Base-by-base conservation (phyloP, 2,888 invertebrate species). In the Elgonia sp. region DNA sequence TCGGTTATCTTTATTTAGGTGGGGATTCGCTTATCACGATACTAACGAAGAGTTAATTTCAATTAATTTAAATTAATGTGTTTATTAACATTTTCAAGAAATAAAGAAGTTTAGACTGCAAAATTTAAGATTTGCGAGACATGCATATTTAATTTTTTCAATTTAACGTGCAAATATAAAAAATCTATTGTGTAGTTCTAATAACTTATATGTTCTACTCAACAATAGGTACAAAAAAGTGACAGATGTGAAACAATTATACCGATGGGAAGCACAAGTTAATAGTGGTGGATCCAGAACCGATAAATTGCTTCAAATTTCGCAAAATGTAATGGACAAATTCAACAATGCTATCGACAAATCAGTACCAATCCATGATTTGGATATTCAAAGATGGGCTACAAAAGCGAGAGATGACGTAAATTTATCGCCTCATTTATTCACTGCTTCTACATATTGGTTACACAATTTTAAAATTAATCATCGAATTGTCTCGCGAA, bases 401-500 rank as follows among this genome's bases (percentile, higher is more conserved):
- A n/a, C 40, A 21, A 40, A 65, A 65, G 65, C 40, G n/a, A 16
- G 40, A 65, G 39, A 65, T 39, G 40, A n/a, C 16, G n/a, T 18
- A 16, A n/a, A 16, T n/a, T 39, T 65, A n/a, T 39, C 65, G 40
- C n/a, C 65, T n/a, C n/a, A 65, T 65, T 40, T 46, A n/a, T 69
- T 69, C 20, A n/a, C 46, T 9, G 20, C 50, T 8, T 20, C 69
- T 46, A 21, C 18, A 46, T 21, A 57, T 21, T 62, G 62, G 62
- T 14, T 62, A 37, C 62, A 62, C 6, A 62, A 62, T 37, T 62
- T 89, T 55, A 87, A 89, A 84, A 40, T 77, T 5, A 70, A 12
- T 57, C 73, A 89, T 62, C 9, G 81, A 75, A 89, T 90, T 76
- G 86, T 89, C 77, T 89, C 75, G 0, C 86, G 84, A 73, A 89